Conservation (phyloP, 2,888 invertebrate species). For the Drosophila bunnanda region DNA sequence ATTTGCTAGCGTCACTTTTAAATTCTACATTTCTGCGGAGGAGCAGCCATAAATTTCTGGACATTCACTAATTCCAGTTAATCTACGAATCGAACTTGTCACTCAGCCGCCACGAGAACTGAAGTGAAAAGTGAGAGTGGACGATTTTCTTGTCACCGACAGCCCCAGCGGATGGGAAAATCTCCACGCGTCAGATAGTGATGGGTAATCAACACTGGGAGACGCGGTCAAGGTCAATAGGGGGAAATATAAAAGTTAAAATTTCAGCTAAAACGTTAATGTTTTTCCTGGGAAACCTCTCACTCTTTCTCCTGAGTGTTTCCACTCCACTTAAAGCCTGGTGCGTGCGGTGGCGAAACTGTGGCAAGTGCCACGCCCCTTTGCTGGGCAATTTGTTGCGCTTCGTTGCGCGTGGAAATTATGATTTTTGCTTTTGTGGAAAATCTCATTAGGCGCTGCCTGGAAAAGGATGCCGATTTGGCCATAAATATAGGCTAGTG, state of each 20-base stretch:
- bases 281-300: neutral
- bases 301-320: neutral
- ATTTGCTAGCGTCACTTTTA: constrained; percentile 13
- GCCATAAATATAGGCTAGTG: constrained; percentile 67
- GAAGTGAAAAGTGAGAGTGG: constrained; percentile 72
- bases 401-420: constrained; percentile 79
- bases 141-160: constrained; percentile 63
- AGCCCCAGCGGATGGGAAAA: constrained; percentile 20
- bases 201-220: constrained; percentile 17
- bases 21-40: constrained; percentile 5
- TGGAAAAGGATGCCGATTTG: constrained; percentile 72
- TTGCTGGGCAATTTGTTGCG: constrained; percentile 65
- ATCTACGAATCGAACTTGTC: constrained; percentile 50
- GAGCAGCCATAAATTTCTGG: constrained; percentile 29
- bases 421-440: constrained; percentile 69
- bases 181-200: constrained; percentile 23
- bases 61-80: constrained; percentile 19
- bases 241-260: neutral
- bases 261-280: neutral
- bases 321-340: constrained; percentile 1
- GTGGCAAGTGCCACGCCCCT: constrained; percentile 72
- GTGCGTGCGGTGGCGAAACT: constrained; percentile 48
- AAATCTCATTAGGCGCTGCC: constrained; percentile 69
- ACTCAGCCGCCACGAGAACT: constrained; percentile 21
- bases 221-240: constrained; percentile 25